These are phyloP conservation scores for Ormyrus rosae DNA, from an alignment of 2,888 invertebrate genomes.

Conservation along the genomic window DNA sequence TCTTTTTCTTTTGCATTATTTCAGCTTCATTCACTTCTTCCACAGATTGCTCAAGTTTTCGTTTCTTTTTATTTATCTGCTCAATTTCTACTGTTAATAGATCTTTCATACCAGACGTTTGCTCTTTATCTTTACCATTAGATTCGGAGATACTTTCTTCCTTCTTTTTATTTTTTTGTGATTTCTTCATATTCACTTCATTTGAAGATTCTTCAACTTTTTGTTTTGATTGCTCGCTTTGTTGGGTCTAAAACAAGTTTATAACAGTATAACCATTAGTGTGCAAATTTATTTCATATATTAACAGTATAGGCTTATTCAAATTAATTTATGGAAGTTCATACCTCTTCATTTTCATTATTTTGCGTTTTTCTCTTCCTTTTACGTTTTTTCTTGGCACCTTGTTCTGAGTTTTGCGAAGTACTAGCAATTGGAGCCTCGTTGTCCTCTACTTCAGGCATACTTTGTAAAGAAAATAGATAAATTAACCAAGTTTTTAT, in stretches of 20 bases:
- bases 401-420: conserved; percentile 38
- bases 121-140: too few species aligned
- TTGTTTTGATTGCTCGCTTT: background rate
- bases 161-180: background rate
- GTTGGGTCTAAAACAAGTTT: background rate
- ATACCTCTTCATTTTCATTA: conserved; percentile 53
- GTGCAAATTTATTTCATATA: background rate
- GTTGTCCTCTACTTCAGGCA: conserved; percentile 50
- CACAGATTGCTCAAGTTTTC: conserved; percentile 44
- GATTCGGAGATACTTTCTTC: too few species aligned
- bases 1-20: conserved; percentile 18
- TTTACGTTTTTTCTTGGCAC: conserved; percentile 62
- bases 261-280: background rate
- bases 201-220: conserved; percentile 25
- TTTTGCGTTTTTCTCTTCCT: conserved; percentile 62
- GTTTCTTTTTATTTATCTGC: conserved; percentile 43
- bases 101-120: conserved; percentile 26
- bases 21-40: conserved; percentile 17
- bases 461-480: conserved; percentile 40
- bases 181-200: conserved; percentile 45
- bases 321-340: conserved; percentile 49
- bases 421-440: conserved; percentile 22
- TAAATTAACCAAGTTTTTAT: conserved; percentile 18
- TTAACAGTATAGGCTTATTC: too few species aligned
- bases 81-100: background rate